These are phyloP conservation scores for Drosophila borealis DNA, from an alignment of 2,888 invertebrate species.

Conservation along the genomic window DNA sequence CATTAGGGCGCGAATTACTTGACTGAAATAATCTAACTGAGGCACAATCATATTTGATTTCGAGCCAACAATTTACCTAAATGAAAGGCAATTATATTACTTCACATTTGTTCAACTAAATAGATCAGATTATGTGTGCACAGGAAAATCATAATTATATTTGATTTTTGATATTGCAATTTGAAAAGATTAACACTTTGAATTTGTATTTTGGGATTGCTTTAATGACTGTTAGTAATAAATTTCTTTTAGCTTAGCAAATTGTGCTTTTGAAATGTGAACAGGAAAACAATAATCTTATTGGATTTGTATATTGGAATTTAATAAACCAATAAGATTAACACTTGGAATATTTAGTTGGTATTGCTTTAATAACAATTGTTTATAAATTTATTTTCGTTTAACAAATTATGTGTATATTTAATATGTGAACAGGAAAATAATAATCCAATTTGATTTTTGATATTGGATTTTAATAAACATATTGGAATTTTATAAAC, in stretches of 20 bases:
- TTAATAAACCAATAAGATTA: too few relatives aligned
- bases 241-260: neutral
- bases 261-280: neutral
- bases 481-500: too few relatives aligned
- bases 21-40: neutral
- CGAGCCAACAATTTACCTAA: neutral
- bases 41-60: slow-evolving; percentile 1
- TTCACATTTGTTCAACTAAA: neutral
- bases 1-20: slow-evolving; percentile 3
- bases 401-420: neutral
- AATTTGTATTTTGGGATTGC: neutral
- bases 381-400: neutral
- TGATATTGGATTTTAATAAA: too few relatives aligned
- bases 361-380: slow-evolving; percentile 17
- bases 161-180: too few relatives aligned
- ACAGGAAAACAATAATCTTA: neutral
- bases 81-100: slow-evolving; percentile 6
- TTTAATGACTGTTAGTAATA: slow-evolving; percentile 15
- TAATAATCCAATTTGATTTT: neutral
- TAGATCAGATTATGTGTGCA: too few relatives aligned
- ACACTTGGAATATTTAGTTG: neutral
- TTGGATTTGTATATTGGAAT: too few relatives aligned
- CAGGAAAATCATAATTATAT: slow-evolving; percentile 1
- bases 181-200: neutral
- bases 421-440: neutral